Base-by-base conservation (phyloP, 2,888 invertebrate species). In the Alentia gelatinosa region DNA sequence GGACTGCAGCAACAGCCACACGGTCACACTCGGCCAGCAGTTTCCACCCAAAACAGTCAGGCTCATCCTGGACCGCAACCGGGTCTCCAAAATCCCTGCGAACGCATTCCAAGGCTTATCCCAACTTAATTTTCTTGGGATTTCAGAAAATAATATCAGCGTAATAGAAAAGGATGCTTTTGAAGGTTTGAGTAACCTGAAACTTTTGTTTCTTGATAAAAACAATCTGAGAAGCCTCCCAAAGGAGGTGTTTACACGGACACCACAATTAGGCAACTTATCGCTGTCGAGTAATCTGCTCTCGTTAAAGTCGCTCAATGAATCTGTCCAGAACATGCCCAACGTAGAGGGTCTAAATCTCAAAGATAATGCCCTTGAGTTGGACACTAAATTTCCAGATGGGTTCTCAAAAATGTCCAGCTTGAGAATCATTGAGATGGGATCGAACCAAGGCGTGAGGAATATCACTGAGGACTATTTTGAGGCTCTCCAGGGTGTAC, bases 401-500 rank as follows among this genome's bases (percentile, higher is more conserved):
- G 90, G 90, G 33, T 90, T 90, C 50, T 75, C 90, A 33, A 33
- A n/a, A 3, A 35, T 90, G 75, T 50, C 75, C 19, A 90, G 75
- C 33, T 30, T 90, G 83, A 26, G 83, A 15, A 40, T 47, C 39
- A 19, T 90, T n/a, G 90, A 90, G 12, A 30, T 90, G 19, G 79
- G 90, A 7, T 26, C 50, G 1, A 90, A 79, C 33, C 33, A 30
- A 15, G 90, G 75, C 26, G 5, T 90, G 79, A 5, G 40, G 30
- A 90, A 90, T 35, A 7, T 90, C 37, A 75, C 90, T 35, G 90
- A 40, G 33, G 37, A 75, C 33, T 90, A 75, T 37, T 90, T 90
- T 35, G 50, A 83, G 40, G 33, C 75, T 33, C 75, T 90, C 26
- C n/a, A 42, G 5, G 56, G 50, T 33, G 15, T 90, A 30, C 30